phyloP scores from a whole-genome alignment of 2,797 vertebrate species.

The Petrocephalus sullivani region DNA sequence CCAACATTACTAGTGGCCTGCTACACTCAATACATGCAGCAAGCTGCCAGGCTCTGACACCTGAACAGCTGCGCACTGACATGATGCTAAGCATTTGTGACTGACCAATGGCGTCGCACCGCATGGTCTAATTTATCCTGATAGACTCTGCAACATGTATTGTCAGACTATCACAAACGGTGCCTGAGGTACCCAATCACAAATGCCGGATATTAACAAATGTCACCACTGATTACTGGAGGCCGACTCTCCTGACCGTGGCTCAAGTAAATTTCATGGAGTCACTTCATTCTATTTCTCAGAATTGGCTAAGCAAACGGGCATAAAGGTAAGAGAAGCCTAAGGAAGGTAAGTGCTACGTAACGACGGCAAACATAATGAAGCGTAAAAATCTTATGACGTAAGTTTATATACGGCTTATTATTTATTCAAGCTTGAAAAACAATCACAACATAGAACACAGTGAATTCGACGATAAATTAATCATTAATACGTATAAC shows the following conservation, averaged over 20 bases:
- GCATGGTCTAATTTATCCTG: slow-evolving; percentile 36
- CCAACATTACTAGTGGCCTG: not conserved
- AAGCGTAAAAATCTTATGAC: not conserved
- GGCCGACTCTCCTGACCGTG: slow-evolving; percentile 1
- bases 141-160: slow-evolving; percentile 30
- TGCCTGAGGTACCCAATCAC: slow-evolving; percentile 33
- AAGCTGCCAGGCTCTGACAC: slow-evolving; percentile 25
- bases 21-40: slow-evolving; percentile 21
- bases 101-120: slow-evolving; percentile 34
- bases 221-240: slow-evolving; percentile 1
- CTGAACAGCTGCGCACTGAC: slow-evolving; percentile 31
- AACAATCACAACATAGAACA: not conserved
- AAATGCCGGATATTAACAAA: slow-evolving; percentile 17
- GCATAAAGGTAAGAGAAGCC: not conserved
- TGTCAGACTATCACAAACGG: slow-evolving; percentile 33
- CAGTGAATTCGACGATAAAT: not conserved
- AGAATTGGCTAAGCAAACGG: not conserved
- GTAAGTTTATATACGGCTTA: not conserved
- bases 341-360: not conserved
- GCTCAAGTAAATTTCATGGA: not conserved
- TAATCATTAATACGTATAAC: not conserved
- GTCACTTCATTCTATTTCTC: not conserved
- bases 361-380: not conserved
- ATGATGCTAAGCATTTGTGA: slow-evolving; percentile 38
- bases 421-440: not conserved